A percentile compares a stretch with the other conserved stretches of the same genome.
Evolutionary conservation across 2,113 vertebrate genomes (phyloP).

Genomic region (Pheucticus melanocephalus): DNA sequence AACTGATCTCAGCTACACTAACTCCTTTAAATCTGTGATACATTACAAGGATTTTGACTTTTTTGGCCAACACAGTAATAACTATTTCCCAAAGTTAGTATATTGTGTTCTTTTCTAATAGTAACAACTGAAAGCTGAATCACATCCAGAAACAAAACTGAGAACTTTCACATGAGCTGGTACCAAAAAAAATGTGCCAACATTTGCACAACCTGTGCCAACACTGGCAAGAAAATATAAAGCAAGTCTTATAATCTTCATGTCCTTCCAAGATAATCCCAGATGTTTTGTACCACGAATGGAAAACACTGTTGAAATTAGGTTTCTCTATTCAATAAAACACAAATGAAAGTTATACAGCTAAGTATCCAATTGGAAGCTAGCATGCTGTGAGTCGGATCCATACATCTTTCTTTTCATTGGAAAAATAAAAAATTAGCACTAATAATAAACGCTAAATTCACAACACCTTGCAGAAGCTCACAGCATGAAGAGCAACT

Average conservation of each 20-base stretch:
- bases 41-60: not conserved
- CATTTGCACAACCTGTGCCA: not conserved
- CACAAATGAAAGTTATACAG: not conserved
- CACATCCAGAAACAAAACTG: not conserved
- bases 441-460: not conserved
- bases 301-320: not conserved
- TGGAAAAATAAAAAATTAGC: not conserved
- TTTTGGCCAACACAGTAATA: not conserved
- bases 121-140: not conserved
- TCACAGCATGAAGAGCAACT: not conserved
- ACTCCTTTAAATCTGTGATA: not conserved
- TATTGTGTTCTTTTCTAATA: constrained; percentile 2
- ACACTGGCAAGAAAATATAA: not conserved
- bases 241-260: not conserved
- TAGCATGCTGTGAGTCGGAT: not conserved
- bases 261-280: not conserved
- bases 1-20: not conserved
- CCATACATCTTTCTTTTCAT: not conserved
- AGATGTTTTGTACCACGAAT: not conserved
- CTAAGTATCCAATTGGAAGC: not conserved
- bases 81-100: constrained; percentile 6
- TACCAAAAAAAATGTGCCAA: not conserved
- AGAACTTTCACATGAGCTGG: not conserved
- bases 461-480: not conserved
- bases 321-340: not conserved